Evolutionary conservation across 1,140 invertebrate species (phyloP).

Genomic region (Pogonognathellus flavescens): DNA sequence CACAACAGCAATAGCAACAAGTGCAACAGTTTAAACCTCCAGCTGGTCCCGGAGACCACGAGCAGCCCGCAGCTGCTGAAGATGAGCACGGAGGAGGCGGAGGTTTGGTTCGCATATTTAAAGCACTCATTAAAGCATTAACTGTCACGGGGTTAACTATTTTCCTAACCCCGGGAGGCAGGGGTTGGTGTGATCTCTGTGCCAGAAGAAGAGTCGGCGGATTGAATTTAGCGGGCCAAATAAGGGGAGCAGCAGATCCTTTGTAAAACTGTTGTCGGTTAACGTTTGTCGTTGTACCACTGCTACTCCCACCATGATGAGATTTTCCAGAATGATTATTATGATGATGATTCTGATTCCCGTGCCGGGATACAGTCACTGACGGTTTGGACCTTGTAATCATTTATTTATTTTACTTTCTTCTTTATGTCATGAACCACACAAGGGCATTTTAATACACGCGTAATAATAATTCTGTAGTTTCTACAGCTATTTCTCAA

Average conservation of each 20-base stretch:
- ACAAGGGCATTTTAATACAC: too few relatives aligned
- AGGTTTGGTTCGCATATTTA: background rate
- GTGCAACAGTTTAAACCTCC: conserved; percentile 50
- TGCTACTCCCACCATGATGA: background rate
- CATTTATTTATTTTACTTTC: conserved; percentile 20
- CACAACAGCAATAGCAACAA: conserved; percentile 66
- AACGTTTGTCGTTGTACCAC: background rate
- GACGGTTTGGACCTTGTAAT: conserved; percentile 53
- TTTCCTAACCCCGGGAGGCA: conserved; percentile 51
- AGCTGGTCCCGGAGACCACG: background rate
- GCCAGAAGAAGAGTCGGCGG: conserved; percentile 50
- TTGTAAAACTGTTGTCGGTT: conserved; percentile 13
- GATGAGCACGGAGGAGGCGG: conserved; percentile 52
- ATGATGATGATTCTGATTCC: background rate
- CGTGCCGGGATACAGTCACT: conserved; percentile 29
- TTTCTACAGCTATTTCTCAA: too few relatives aligned
- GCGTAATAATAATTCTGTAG: too few relatives aligned
- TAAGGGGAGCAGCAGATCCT: conserved; percentile 30
- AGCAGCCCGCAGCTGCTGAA: background rate
- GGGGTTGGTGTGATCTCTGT: background rate
- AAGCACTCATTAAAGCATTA: conserved; percentile 57
- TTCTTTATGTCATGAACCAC: background rate
- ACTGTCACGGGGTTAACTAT: conserved; percentile 66
- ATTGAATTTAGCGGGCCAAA: conserved; percentile 44
- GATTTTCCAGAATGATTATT: background rate